A percentile compares a stretch with the other conserved stretches of the same genome.
These are phyloP conservation scores for Cyclura pinguis DNA, from an alignment of 2,797 vertebrate species.

Conservation along the genomic window DNA sequence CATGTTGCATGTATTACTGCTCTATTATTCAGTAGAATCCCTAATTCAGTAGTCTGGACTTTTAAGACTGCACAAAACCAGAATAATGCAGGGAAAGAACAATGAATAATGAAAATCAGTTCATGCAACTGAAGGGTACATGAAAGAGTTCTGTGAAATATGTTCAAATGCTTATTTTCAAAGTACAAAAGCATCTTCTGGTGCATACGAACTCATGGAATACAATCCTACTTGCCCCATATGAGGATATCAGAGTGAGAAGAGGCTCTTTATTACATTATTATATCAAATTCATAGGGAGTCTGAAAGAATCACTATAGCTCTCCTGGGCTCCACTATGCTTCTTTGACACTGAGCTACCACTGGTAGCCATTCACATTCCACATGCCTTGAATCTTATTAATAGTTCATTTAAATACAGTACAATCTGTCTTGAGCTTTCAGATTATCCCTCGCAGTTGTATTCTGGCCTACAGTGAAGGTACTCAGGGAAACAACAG, in stretches of 20 bases:
- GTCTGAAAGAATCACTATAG: too few relatives aligned
- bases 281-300: too few relatives aligned
- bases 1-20: background rate
- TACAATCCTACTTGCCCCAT: background rate
- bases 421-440: background rate
- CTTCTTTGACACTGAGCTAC: background rate
- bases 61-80: background rate
- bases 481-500: background rate
- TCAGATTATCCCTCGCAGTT: background rate
- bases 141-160: too few relatives aligned
- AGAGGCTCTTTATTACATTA: constrained; percentile 19
- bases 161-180: background rate
- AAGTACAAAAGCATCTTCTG: background rate
- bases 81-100: background rate
- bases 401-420: background rate
- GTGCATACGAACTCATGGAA: background rate
- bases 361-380: background rate
- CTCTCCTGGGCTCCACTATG: too few relatives aligned
- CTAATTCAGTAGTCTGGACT: background rate
- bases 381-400: background rate
- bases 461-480: background rate
- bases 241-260: background rate
- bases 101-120: background rate
- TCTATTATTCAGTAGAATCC: background rate
- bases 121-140: background rate